Evolutionary conservation across 2,113 vertebrate genomes (phyloP).

Genomic region (Colinus virginianus): DNA sequence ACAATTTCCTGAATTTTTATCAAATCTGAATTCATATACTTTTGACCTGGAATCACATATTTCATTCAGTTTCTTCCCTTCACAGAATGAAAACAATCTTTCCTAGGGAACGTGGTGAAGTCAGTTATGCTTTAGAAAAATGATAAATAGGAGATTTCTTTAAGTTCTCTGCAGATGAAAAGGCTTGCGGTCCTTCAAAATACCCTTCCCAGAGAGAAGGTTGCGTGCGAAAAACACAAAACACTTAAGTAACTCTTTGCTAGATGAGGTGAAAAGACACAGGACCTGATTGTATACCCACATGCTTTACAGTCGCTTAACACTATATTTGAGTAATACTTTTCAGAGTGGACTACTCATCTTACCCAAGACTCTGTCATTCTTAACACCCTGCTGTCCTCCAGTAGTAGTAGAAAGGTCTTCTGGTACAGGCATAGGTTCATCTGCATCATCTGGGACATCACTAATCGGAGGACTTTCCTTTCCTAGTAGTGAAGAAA

Average conservation of each 20-base stretch:
- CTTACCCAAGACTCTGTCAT: constrained; percentile 87
- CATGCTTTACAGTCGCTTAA: not conserved
- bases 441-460: constrained; percentile 88
- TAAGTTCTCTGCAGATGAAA: not conserved
- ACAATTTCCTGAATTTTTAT: not conserved
- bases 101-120: not conserved
- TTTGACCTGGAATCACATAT: not conserved
- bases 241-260: not conserved
- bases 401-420: constrained; percentile 93
- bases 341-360: not conserved
- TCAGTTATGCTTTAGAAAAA: not conserved
- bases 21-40: not conserved
- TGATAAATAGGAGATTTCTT: not conserved
- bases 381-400: constrained; percentile 87
- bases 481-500: constrained; percentile 81
- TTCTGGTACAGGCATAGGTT: constrained; percentile 97
- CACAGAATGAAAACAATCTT: not conserved
- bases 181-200: not conserved
- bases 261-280: not conserved
- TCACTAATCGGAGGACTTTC: constrained; percentile 91
- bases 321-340: not conserved
- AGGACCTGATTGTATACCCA: not conserved
- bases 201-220: not conserved
- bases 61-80: not conserved
- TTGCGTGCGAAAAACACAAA: not conserved